Evolutionary conservation across 2,888 invertebrate species (phyloP).

Genomic region (Synanthedon andrenaeformis): DNA sequence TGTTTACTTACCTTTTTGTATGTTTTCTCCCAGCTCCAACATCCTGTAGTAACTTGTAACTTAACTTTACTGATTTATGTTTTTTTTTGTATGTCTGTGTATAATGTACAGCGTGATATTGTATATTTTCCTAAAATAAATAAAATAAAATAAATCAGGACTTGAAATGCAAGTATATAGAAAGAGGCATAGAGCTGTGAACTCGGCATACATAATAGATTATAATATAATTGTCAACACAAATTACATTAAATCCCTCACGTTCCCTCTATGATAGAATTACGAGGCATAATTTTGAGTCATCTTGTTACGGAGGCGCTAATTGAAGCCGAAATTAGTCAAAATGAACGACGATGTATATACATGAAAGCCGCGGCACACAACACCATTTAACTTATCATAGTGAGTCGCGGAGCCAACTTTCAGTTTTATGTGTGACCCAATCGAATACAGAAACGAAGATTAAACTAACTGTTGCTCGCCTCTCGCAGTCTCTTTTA

Average conservation of each 20-base stretch:
- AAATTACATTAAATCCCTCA: neutral
- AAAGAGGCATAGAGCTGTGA: too few relatives aligned
- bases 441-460: neutral
- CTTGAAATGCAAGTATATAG: too few relatives aligned
- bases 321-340: conserved; percentile 24
- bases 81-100: too few relatives aligned
- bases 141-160: too few relatives aligned
- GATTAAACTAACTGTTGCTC: neutral
- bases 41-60: too few relatives aligned
- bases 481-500: too few relatives aligned
- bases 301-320: conserved; percentile 4
- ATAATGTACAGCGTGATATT: too few relatives aligned
- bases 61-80: too few relatives aligned
- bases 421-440: conserved; percentile 2
- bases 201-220: neutral
- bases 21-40: too few relatives aligned
- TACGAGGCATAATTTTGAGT: neutral
- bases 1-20: too few relatives aligned
- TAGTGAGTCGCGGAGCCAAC: conserved; percentile 11
- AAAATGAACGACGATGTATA: conserved; percentile 15
- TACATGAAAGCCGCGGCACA: conserved; percentile 7
- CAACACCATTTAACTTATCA: conserved; percentile 22
- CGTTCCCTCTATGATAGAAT: neutral
- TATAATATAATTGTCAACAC: neutral
- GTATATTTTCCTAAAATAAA: too few relatives aligned